phyloP scores from a whole-genome alignment of 2,113 vertebrate species.

The Chloroceryle aenea region DNA sequence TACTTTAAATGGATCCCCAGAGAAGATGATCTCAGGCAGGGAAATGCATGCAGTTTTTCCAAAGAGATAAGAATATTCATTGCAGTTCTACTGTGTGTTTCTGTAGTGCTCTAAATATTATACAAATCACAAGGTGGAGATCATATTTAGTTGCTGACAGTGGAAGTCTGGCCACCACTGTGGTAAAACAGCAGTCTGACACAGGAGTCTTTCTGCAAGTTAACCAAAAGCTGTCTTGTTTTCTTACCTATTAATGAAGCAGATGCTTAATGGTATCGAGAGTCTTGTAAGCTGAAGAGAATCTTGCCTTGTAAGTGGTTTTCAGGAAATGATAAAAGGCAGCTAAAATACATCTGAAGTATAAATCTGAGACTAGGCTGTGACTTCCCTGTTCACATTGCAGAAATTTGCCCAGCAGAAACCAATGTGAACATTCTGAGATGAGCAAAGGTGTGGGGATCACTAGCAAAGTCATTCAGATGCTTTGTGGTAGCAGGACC shows the following conservation, averaged over 20 bases:
- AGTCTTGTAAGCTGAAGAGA: background rate
- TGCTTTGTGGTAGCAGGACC: accelerated
- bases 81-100: conserved; percentile 7
- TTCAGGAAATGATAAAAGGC: background rate
- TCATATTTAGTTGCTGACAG: background rate
- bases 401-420: background rate
- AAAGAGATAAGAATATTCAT: conserved; percentile 8
- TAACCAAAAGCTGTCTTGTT: background rate
- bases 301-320: background rate
- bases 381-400: background rate
- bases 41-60: background rate
- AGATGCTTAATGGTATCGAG: background rate
- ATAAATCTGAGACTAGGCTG: background rate
- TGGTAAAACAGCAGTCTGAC: background rate
- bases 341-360: background rate
- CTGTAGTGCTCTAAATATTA: background rate
- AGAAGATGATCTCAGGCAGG: conserved; percentile 5
- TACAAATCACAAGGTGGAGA: background rate
- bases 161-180: background rate
- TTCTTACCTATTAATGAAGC: background rate
- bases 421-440: background rate
- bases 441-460: background rate
- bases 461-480: accelerated
- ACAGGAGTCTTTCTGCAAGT: background rate
- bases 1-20: conserved; percentile 6